Evolutionary conservation across 2,797 vertebrate genomes (phyloP), one percentile per base, ranked within the genome.

Genomic region (Periophthalmus magnuspinnatus): DNA sequence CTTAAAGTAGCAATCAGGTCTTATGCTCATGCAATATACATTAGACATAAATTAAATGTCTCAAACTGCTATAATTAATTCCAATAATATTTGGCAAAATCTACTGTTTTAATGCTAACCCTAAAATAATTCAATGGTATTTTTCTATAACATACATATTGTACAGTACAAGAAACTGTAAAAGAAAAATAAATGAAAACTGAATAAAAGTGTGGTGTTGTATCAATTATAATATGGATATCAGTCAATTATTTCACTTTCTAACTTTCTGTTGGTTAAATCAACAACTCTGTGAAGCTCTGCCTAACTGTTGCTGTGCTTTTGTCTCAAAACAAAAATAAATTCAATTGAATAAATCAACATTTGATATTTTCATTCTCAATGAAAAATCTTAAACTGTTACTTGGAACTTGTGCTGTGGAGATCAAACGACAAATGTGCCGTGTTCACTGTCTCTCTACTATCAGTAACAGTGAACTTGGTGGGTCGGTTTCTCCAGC

Each of bases 391-490:
- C 21, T 22, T 22, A 55, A 22, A 24, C 21, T 6, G 3, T 24
- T 62, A 24, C 13, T 45, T 24, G n/a, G 41, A 45, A 63, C 38
- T 47, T 45, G 22, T 24, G 4, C 38, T 6, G 3, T 64, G 58
- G 17, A n/a, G 72, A 41, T 38, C 8, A 54, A 54, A 13, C 48
- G 57, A 65, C 83, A 66, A 67, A 10, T 45, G 58, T 56, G 78
- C 79, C 21, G 56, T 50, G 52, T 54, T 72, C 47, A 64, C 64
- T 62, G 71, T 77, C 61, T 41, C 34, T 22, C 19, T 69, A 32
- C 50, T 72, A 67, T 74, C 36, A 69, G 38, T 59, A 47, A 48
- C 24, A 41, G 16, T 70, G 81, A 80, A 84, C 74, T 81, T 48
- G 56, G 79, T 45, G 64, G 61, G 33, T 62, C 45, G 16, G 55